Percentiles rank a stretch among this genome's conserved stretches.
These are phyloP conservation scores for Theodoxus fluviatilis DNA, from an alignment of 2,888 invertebrate genomes.

Conservation along the genomic window DNA sequence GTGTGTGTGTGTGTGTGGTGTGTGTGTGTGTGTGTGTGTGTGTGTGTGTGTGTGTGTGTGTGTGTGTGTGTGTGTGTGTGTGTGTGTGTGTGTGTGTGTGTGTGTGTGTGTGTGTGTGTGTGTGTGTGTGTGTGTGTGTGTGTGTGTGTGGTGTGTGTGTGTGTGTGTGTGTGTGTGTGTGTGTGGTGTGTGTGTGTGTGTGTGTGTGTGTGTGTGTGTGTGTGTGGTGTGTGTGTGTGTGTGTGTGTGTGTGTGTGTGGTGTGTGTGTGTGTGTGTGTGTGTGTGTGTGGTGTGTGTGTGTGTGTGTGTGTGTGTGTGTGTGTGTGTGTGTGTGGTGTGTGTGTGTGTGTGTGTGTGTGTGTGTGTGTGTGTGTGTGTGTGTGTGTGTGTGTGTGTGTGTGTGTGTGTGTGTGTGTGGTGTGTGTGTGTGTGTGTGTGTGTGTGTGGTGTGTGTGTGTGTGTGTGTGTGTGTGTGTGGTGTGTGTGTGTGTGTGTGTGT, in stretches of 20 bases:
- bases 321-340: background rate
- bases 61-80: no score
- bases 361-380: background rate
- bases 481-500: constrained; percentile 15
- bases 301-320: constrained; percentile 10
- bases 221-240: background rate
- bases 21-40: background rate
- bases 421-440: background rate
- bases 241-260: background rate
- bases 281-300: background rate
- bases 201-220: constrained; percentile 10
- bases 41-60: no score
- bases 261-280: background rate
- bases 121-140: no score
- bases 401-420: background rate
- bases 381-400: constrained; percentile 10
- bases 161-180: background rate
- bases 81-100: no score
- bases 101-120: no score
- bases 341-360: background rate
- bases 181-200: constrained; percentile 1
- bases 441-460: constrained; percentile 6
- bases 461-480: background rate
- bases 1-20: constrained; percentile 12
- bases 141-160: no score